These are phyloP conservation scores for Alcedo atthis DNA, from an alignment of 2,797 vertebrate species.

Conservation along the genomic window DNA sequence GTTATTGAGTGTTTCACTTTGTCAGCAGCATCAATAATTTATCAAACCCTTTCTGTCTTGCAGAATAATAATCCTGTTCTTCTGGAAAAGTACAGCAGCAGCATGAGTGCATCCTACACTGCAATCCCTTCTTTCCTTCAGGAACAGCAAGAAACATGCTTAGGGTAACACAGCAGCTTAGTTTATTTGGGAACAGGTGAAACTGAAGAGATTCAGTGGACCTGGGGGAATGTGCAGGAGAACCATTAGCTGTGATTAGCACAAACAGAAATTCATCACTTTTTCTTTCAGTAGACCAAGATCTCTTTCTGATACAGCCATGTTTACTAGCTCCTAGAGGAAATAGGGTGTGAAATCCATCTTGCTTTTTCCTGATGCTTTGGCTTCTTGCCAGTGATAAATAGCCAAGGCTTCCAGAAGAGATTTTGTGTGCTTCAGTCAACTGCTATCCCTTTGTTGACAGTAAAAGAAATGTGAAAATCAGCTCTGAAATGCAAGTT, in stretches of 20 bases:
- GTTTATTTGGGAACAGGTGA: constrained; percentile 41
- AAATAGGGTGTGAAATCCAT: background rate
- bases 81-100: background rate
- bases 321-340: background rate
- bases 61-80: background rate
- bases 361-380: background rate
- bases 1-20: too few relatives aligned
- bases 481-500: background rate
- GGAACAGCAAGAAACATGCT: background rate
- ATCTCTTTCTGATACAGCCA: background rate
- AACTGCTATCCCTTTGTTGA: background rate
- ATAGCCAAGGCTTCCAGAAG: background rate
- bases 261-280: constrained; percentile 1
- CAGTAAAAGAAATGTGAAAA: background rate
- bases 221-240: background rate
- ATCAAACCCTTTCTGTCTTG: background rate
- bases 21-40: background rate
- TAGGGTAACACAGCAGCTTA: constrained; percentile 37
- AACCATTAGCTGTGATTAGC: constrained; percentile 14
- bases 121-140: background rate
- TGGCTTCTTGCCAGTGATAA: background rate
- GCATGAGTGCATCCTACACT: background rate
- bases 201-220: constrained; percentile 1
- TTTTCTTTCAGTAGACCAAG: background rate
- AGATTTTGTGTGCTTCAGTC: background rate